Conservation (phyloP, 2,113 vertebrate genomes). For the Axis porcinus region DNA sequence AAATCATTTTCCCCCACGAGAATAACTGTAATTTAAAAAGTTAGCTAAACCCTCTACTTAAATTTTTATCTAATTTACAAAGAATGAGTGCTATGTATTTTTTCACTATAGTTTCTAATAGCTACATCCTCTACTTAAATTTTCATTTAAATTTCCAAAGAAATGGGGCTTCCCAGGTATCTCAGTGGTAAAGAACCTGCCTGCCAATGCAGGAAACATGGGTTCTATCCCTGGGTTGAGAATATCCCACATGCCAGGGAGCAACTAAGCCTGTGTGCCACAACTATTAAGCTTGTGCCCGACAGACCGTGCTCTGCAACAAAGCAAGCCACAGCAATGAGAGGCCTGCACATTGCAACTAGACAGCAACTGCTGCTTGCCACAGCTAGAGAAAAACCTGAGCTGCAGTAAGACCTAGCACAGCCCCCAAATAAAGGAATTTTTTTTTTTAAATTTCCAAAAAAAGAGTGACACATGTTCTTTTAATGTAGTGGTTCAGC, state of each 20-base stretch:
- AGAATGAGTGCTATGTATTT: background rate
- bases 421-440: background rate
- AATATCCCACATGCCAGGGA: background rate
- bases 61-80: background rate
- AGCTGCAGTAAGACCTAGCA: background rate
- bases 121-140: background rate
- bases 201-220: background rate
- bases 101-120: background rate
- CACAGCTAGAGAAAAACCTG: background rate
- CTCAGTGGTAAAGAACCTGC: background rate
- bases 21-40: background rate
- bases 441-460: background rate
- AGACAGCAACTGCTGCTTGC: background rate
- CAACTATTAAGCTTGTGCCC: background rate
- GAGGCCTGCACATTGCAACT: background rate
- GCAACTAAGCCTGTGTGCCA: background rate
- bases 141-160: background rate
- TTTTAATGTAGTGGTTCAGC: background rate
- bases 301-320: background rate
- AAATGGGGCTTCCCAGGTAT: background rate
- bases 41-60: background rate
- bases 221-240: background rate
- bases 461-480: background rate
- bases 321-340: background rate
- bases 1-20: background rate